These are phyloP conservation scores for Siniperca knerii DNA, from an alignment of 2,113 vertebrate species.

Conservation along the genomic window DNA sequence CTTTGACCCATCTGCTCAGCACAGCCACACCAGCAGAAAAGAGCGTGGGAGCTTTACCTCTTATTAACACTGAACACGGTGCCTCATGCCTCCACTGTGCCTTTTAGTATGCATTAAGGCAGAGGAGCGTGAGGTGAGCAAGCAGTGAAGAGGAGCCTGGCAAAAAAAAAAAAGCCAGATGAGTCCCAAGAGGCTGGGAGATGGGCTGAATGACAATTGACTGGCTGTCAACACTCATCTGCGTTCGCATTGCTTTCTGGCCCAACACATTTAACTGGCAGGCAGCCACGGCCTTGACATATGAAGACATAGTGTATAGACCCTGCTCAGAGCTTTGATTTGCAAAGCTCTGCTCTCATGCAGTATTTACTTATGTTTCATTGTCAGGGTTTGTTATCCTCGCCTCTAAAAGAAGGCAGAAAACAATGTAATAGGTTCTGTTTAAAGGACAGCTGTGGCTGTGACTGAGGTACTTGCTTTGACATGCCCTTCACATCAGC, in stretches of 20 bases:
- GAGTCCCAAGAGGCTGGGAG: slow-evolving; percentile 66
- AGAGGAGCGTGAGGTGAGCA: slow-evolving; percentile 55
- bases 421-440: slow-evolving; percentile 60
- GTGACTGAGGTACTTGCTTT: slow-evolving; percentile 57
- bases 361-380: slow-evolving; percentile 78
- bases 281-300: slow-evolving; percentile 71
- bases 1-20: slow-evolving; percentile 61
- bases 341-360: slow-evolving; percentile 68
- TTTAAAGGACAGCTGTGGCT: slow-evolving; percentile 72
- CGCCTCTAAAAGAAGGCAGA: slow-evolving; percentile 56
- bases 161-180: slow-evolving; percentile 54
- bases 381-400: slow-evolving; percentile 75
- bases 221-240: slow-evolving; percentile 81
- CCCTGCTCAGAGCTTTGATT: slow-evolving; percentile 41
- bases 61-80: slow-evolving; percentile 63
- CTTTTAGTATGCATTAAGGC: slow-evolving; percentile 73
- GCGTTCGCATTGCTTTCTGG: slow-evolving; percentile 71
- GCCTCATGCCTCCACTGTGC: slow-evolving; percentile 43
- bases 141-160: slow-evolving; percentile 58
- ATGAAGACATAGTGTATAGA: slow-evolving; percentile 67
- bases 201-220: slow-evolving; percentile 79
- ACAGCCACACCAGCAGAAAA: slow-evolving; percentile 38
- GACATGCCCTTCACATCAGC: slow-evolving; percentile 69
- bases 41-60: slow-evolving; percentile 52
- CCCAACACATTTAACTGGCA: slow-evolving; percentile 64